Evolutionary conservation across 2,797 vertebrate genomes (phyloP).

Genomic region (Eleutherodactylus coqui): DNA sequence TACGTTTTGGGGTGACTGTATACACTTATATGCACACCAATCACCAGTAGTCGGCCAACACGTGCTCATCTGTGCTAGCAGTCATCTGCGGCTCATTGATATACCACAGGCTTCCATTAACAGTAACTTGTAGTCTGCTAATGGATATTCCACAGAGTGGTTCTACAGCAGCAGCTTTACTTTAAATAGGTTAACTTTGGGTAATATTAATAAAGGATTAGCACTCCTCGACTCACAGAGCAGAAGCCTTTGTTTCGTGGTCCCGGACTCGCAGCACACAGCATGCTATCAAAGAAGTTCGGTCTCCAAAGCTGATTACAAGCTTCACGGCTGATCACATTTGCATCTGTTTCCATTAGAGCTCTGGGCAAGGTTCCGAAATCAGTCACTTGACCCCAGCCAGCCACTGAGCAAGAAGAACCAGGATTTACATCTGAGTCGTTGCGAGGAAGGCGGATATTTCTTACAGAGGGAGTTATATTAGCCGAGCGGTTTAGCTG

Average conservation of each 20-base stretch:
- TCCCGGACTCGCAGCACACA: slow-evolving; percentile 64
- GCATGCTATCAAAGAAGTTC: slow-evolving; percentile 48
- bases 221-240: slow-evolving; percentile 48
- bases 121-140: neutral
- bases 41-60: neutral
- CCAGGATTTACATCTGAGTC: neutral
- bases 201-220: neutral
- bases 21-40: no score
- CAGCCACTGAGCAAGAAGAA: slow-evolving; percentile 57
- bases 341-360: slow-evolving; percentile 66
- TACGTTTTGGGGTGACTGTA: no score
- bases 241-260: slow-evolving; percentile 62
- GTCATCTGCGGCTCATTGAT: neutral
- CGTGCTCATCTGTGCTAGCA: no score
- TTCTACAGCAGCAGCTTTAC: neutral
- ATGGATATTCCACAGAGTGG: no score
- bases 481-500: slow-evolving; percentile 65
- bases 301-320: slow-evolving; percentile 65
- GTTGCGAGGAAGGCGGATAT: slow-evolving; percentile 8
- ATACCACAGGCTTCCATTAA: neutral
- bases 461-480: slow-evolving; percentile 53
- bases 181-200: neutral
- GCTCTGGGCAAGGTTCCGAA: slow-evolving; percentile 17
- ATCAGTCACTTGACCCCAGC: slow-evolving; percentile 65
- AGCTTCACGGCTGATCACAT: slow-evolving; percentile 43